phyloP scores from a whole-genome alignment of 2,113 vertebrate species.

The Syngnathus typhle region DNA sequence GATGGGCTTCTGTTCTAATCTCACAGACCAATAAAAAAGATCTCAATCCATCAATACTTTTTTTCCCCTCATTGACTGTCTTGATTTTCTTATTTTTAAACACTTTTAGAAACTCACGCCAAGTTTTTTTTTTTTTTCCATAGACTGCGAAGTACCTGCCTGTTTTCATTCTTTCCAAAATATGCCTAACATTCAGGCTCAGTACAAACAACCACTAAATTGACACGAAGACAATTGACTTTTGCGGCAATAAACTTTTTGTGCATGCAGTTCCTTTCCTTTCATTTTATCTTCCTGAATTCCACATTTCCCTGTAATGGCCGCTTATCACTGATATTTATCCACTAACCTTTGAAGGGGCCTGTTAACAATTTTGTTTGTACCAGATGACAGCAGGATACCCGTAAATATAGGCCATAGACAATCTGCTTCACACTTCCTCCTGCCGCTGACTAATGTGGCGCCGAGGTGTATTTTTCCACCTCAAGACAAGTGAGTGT shows the following conservation, averaged over 20 bases:
- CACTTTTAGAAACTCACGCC: background rate
- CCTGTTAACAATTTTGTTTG: slow-evolving; percentile 25
- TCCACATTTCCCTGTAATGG: background rate
- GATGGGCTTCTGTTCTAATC: background rate
- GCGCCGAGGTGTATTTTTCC: slow-evolving; percentile 34
- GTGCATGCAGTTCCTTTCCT: too few species aligned
- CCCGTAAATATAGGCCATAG: slow-evolving; percentile 8
- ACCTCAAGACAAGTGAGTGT: slow-evolving; percentile 10
- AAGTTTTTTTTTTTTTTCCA: background rate
- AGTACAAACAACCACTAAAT: slow-evolving; percentile 15
- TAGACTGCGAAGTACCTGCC: slow-evolving; percentile 15
- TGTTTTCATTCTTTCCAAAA: slow-evolving; percentile 15
- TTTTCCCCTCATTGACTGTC: background rate
- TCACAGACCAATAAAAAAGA: background rate
- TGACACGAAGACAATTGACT: too few species aligned
- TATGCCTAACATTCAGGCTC: slow-evolving; percentile 15
- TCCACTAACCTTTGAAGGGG: background rate
- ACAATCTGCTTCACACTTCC: slow-evolving; percentile 29
- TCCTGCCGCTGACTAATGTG: slow-evolving; percentile 3
- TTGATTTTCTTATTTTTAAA: background rate
- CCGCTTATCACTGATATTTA: background rate
- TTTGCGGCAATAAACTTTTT: too few species aligned
- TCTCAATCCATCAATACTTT: background rate
- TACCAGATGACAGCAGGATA: slow-evolving; percentile 18
- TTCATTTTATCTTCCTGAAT: background rate